Base-by-base conservation (phyloP, 2,113 vertebrate species). In the Zingel zingel region DNA sequence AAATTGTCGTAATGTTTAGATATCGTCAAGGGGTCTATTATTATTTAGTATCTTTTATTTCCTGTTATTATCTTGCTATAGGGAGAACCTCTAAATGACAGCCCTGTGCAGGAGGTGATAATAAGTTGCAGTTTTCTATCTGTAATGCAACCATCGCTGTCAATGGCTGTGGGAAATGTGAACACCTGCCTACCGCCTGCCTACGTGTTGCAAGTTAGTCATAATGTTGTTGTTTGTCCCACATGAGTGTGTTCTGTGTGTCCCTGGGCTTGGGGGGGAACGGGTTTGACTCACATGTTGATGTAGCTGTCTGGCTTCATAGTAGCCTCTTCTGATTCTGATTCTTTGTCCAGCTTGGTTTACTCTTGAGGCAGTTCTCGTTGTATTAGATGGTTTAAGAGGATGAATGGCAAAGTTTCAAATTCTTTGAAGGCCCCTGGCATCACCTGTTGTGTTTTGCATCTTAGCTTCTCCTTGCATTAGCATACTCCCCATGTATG, bases 1-100 rank as follows among this genome's bases (percentile, higher is more conserved):
- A 39, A 62, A 62, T 21, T 23, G 27, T 63, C 1, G 25, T 18
- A 16, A 18, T 3, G 0, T 36, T 30, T 39, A 45, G 21, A 33
- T 45, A 56, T 39, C 63, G 43, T 61, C 54, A 30, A 21, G 25
- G 11, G 27, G 48, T 45, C 62, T 0, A 16, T 62, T 58, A 13
- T 83, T 78, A 50, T 68, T 76, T 43, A 43, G 39, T 11, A 43
- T 43, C 9, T 43, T 77, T 57, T 10, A 30, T 66, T 73, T 56
- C n/a, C 19, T 59, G 68, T 47, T 45, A 50, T 15, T 45, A 33
- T 18, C 21, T 64, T 1, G 19, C 53, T 56, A 30, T 10, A 27
- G 4, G 4, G 16, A 25, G 54, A 54, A 12, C 64, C 10, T 61
- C 43, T 9, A 21, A 45, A 51, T 70, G 21, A 50, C 50, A 74